Base-by-base conservation (phyloP, 2,888 invertebrate species). In the Drosophila demipolita region DNA sequence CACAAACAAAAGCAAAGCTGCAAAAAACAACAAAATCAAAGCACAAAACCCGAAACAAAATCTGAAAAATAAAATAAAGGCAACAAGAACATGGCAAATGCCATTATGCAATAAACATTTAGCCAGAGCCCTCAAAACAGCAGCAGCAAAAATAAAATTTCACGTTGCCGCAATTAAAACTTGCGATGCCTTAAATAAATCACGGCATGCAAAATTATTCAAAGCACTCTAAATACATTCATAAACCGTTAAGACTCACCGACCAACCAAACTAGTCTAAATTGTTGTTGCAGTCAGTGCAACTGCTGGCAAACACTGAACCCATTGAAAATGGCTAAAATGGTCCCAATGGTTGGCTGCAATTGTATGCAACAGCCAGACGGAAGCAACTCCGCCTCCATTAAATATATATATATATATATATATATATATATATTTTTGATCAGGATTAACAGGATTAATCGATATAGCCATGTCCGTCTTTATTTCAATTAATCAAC, bases 31-130 rank as follows among this genome's bases (percentile, higher is more conserved):
- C 20, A 54, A 60, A 20, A 65, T 55, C 38, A 58, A 42, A 64
- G 58, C 32, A 65, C 64, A 61, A 54, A 48, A 68, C 48, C 36
- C 40, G 54, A 42, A 70, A 58, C 48, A 59, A 52, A 65, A 53
- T 42, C 20, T 42, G 42, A 6, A 62, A 67, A 35, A n/a, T 17
- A 50, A 8, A 29, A 23, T n/a, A 23, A 23, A 11, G 57, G 57
- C 52, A 58, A 62, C 52, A 57, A 62, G 52, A 59, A 52, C 63
- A 63, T 42, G 42, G 20, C 62, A 66, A 68, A 60, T 65, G 32
- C 59, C 59, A 69, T 77, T 74, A 77, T 77, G 78, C 79, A 77
- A 77, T 70, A 66, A 74, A 78, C 70, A 77, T 77, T 77, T 70
- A 74, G 53, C 64, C 23, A 54, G 36, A 26, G 35, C 57, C 53